Base-by-base conservation (phyloP, 1,140 invertebrate species). In the Saccostrea cuccullata region DNA sequence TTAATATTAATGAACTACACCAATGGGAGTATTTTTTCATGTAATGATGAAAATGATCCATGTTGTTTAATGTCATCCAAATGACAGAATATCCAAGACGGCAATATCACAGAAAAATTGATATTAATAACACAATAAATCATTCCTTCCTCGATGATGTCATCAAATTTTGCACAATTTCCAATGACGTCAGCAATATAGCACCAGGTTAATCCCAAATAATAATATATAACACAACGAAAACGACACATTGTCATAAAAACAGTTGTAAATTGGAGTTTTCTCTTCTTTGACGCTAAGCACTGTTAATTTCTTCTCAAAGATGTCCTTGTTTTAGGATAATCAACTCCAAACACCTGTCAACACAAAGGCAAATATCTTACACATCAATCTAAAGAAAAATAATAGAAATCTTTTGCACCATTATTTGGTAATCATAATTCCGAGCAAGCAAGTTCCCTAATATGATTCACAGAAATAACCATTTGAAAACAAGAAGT, bases 141-240 rank as follows among this genome's bases (percentile, higher is more conserved):
- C 58, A 47, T 64, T 64, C 70, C 23, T 12, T 73, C 26, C 70
- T 77, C 26, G 5, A 77, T 67, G 60, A 77, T 77, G 70, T 77
- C 70, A 77, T 36, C 70, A 30, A 67, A 15, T 30, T 77, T 77
- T 77, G 70, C 70, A 36, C 70, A 77, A 73, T 13, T 26, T 30
- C 70, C 13, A 26, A 77, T 77, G 70, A 77, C 70, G 70, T 77
- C 70, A 77, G 70, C 70, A 77, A 77, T 77, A 77, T 77, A 77
- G 70, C 70, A 77, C 70, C 70, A 77, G 23, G 23, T 73, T 3
- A 15, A 30, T 77, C 30, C 70, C 13, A 77, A 36, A 36, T 26
- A 77, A 30, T 15, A 77, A 12, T 36, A 26, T 15, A 77, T 26
- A 36, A 77, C 23, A 77, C 30, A 36, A 77, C 67, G 26, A 11